These are phyloP conservation scores for Melinaea menophilus DNA, from an alignment of 2,888 invertebrate genomes.

Conservation along the genomic window DNA sequence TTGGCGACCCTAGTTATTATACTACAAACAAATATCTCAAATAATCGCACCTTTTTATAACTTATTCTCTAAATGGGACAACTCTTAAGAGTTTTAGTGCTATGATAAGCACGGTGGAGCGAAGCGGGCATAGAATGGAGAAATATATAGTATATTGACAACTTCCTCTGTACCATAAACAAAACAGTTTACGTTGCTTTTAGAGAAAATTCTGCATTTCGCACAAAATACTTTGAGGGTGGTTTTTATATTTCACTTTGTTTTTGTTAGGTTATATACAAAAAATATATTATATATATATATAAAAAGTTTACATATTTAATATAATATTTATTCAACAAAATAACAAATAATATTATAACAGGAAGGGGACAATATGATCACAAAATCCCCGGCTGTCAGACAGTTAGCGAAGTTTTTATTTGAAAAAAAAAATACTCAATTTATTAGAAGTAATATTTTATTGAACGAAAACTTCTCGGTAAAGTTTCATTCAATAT, in stretches of 20 bases:
- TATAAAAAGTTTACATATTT: neutral
- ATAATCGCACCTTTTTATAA: slow-evolving; percentile 20
- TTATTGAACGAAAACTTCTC: neutral
- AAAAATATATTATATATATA: neutral
- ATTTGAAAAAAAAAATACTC: slow-evolving; percentile 30
- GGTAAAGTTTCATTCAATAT: slow-evolving; percentile 18
- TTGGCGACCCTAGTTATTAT: too few relatives aligned
- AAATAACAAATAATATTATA: neutral
- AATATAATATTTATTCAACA: neutral
- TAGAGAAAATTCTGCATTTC: slow-evolving; percentile 24
- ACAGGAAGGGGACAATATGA: neutral
- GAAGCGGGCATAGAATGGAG: slow-evolving; percentile 28
- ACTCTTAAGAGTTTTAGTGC: slow-evolving; percentile 43
- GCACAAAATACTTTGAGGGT: slow-evolving; percentile 15
- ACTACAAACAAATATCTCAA: too few relatives aligned
- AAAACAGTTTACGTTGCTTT: slow-evolving; percentile 34
- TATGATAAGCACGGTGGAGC: slow-evolving; percentile 42
- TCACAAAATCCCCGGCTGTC: slow-evolving; percentile 18
- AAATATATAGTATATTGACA: slow-evolving; percentile 30
- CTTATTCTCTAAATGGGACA: slow-evolving; percentile 29
- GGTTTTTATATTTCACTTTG: slow-evolving; percentile 18
- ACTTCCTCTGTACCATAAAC: slow-evolving; percentile 33
- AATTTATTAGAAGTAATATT: slow-evolving; percentile 25
- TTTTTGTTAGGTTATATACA: neutral
- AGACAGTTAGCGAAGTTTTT: slow-evolving; percentile 29